Conservation (phyloP, 2,797 vertebrate genomes). For the Arctocebus calabarensis region DNA sequence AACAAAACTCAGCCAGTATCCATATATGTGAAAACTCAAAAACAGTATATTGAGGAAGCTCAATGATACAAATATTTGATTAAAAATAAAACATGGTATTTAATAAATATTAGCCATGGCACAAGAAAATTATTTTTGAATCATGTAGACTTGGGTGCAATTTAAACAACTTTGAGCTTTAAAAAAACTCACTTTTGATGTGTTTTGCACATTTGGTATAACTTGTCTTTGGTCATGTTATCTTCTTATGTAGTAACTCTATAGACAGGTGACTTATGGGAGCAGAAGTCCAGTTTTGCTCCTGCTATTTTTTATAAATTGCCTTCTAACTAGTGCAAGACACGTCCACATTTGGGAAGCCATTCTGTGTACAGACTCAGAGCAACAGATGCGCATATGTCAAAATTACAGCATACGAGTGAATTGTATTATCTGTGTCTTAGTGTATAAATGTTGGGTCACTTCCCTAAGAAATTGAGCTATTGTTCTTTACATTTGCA, state of each 20-base stretch:
- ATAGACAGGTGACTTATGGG: constrained; percentile 98
- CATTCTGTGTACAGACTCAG: constrained; percentile 97
- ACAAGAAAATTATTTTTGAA: constrained; percentile 98
- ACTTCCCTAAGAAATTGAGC: constrained; percentile 92
- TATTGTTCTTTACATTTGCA: constrained; percentile 97
- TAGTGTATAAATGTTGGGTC: constrained; percentile 97
- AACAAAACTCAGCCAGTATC: constrained; percentile 98
- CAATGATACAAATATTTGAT: constrained; percentile 80
- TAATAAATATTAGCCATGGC: constrained; percentile 96
- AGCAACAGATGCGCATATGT: constrained; percentile 95
- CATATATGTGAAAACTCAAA: constrained; percentile 93
- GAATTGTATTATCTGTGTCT: constrained; percentile 94
- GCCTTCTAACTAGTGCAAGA: constrained; percentile 99
- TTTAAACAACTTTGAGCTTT: constrained; percentile 99
- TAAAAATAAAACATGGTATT: constrained; percentile 92
- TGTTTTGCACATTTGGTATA: constrained; percentile 99
- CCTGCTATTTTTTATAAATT: constrained; percentile 99
- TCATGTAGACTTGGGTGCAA: constrained; percentile 98
- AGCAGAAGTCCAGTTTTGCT: constrained; percentile 94
- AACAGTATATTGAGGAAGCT: constrained; percentile 84
- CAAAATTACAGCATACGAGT: constrained; percentile 94
- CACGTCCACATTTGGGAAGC: constrained; percentile 98
- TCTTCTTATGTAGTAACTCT: constrained; percentile 97
- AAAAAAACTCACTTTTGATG: constrained; percentile 98
- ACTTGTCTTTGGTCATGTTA: constrained; percentile 96